These are phyloP conservation scores for Anoplolepis gracilipes DNA, from an alignment of 1,140 invertebrate species.

Conservation along the genomic window DNA sequence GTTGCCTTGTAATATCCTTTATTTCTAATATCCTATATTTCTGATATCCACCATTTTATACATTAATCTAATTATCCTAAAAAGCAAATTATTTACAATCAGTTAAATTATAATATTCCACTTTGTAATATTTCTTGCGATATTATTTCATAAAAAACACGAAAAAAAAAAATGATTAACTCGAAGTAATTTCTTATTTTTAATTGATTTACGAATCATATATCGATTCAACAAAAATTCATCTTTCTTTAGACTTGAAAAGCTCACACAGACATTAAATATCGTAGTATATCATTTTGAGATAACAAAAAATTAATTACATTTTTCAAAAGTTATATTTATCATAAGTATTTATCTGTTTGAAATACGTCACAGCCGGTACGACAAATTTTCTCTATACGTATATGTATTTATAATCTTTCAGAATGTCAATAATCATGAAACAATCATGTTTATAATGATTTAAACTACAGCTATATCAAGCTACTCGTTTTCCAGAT, in stretches of 20 bases:
- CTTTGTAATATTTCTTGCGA: neutral
- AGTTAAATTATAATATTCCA: neutral
- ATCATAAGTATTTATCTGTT: neutral
- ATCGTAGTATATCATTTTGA: neutral
- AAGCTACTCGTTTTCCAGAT: slow-evolving; percentile 34
- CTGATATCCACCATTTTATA: neutral
- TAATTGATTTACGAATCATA: neutral
- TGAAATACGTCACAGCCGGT: neutral
- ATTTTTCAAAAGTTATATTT: neutral
- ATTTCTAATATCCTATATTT: neutral
- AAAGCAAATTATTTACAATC: neutral
- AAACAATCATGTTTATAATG: neutral
- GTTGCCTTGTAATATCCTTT: neutral
- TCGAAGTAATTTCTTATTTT: neutral
- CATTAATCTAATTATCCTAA: neutral
- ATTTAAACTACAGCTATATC: slow-evolving; percentile 5
- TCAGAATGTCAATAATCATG: neutral
- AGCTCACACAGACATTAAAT: neutral
- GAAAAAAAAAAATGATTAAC: neutral
- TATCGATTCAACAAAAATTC: neutral
- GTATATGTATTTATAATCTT: neutral
- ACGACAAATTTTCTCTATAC: neutral
- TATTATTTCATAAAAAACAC: slow-evolving; percentile 1
- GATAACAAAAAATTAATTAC: neutral
- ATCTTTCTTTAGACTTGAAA: neutral